Evolutionary conservation across 2,797 vertebrate species (phyloP).

Genomic region (Cynopterus sphinx): DNA sequence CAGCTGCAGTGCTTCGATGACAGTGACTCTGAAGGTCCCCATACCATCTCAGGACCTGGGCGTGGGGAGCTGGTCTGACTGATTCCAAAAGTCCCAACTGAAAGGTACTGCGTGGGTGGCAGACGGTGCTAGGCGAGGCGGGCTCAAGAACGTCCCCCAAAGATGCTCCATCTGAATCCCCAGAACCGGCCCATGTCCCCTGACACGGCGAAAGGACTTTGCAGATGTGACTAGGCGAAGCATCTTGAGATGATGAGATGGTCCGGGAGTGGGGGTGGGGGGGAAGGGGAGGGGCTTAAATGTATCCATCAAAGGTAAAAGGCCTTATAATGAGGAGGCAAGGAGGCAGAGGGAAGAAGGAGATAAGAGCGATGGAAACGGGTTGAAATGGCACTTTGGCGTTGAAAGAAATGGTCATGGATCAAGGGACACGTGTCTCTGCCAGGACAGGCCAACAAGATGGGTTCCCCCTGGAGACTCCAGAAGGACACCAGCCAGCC

Average conservation of each 20-base stretch:
- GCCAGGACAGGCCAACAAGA: not conserved
- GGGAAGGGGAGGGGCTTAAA: accelerated
- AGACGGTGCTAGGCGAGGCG: accelerated
- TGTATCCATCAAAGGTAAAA: accelerated
- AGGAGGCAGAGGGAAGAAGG: not conserved
- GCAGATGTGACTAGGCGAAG: not conserved
- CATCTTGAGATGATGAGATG: too few relatives aligned
- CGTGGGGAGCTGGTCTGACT: not conserved
- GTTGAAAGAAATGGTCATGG: not conserved
- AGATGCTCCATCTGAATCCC: not conserved
- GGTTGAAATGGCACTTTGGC: not conserved
- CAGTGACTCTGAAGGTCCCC: not conserved
- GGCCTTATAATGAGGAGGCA: not conserved
- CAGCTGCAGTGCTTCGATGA: not conserved
- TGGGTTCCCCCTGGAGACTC: too few relatives aligned
- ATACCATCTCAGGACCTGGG: too few relatives aligned
- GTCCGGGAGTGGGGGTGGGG: too few relatives aligned
- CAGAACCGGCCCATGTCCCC: accelerated
- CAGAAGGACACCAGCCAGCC: not conserved
- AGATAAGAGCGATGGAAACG: accelerated
- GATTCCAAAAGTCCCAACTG: not conserved
- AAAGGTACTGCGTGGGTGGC: not conserved
- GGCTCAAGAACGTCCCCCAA: not conserved
- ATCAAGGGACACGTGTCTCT: too few relatives aligned
- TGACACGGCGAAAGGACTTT: accelerated